Percentiles rank a stretch among this genome's conserved stretches.
These are phyloP conservation scores for Mythimna albipuncta DNA, from an alignment of 2,888 invertebrate genomes.

Conservation along the genomic window DNA sequence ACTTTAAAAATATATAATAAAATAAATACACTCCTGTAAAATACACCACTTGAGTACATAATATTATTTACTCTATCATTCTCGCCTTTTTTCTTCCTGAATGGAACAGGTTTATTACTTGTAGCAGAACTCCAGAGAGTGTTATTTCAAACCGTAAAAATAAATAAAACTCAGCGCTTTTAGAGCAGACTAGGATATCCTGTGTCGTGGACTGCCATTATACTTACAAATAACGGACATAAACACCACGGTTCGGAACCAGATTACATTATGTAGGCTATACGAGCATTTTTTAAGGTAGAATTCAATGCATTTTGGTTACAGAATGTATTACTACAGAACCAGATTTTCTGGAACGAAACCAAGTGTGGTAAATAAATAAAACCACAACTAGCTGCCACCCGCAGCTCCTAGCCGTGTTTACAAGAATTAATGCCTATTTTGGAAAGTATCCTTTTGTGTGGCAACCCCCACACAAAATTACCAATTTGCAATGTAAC, in stretches of 20 bases:
- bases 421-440: too few species aligned
- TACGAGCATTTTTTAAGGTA: not conserved
- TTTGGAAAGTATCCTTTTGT: too few species aligned
- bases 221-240: conserved; percentile 43
- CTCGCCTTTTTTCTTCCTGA: not conserved
- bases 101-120: conserved; percentile 1
- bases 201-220: conserved; percentile 30
- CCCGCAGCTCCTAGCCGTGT: too few species aligned
- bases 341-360: too few species aligned
- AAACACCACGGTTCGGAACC: conserved; percentile 29
- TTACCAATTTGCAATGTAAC: too few species aligned
- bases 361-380: too few species aligned
- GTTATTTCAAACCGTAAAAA: conserved; percentile 18
- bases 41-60: not conserved
- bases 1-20: too few species aligned
- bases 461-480: too few species aligned
- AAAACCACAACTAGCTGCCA: too few species aligned
- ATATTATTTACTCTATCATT: not conserved
- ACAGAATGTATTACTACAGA: not conserved
- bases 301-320: not conserved
- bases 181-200: conserved; percentile 29
- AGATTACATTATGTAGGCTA: conserved; percentile 31
- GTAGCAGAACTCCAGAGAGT: conserved; percentile 1
- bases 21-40: too few species aligned
- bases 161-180: conserved; percentile 21